Base-by-base conservation (phyloP, 2,113 vertebrate genomes). In the Notarius quadriscutis region DNA sequence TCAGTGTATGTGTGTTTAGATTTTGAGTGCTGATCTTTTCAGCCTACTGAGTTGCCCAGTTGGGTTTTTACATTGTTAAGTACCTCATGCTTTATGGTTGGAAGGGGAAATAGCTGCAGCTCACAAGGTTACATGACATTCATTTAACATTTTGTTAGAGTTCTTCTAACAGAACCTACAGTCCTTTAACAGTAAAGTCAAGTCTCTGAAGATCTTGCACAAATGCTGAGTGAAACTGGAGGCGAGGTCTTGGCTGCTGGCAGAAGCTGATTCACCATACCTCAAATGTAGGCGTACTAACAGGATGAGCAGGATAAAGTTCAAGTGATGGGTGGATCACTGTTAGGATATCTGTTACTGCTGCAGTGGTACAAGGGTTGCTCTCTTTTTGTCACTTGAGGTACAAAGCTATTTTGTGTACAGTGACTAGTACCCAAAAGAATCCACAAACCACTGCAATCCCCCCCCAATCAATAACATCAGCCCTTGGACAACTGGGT, bases 271-370 rank as follows among this genome's bases (percentile, higher is more conserved):
- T 57, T 81, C 72, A 67, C 30, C 9, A 50, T 53, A 34, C 22
- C 17, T 60, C 79, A 8, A 74, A 83, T 17, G 6, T 57, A 53
- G 86, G n/a, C 20, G 22, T 48, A 11, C 77, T 80, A 80, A 71
- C 53, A 62, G 34, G 65, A 87, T 87, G 86, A 87, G 48, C 30
- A 87, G 53, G 79, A 62, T 72, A 50, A 50, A 81, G 67, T 74
- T 82, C 25, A 82, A 74, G 50, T 12, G n/a, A 22, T 83, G 88
- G 80, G 80, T 84, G 27, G 74, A 50, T 84, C 55, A 30, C 22
- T 57, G 69, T 63, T 41, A 81, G 48, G 30, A 62, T 58, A 71
- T 62, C 34, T 34, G 57, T 72, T 84, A 72, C 75, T 84, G 51
- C 20, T 80, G 74, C 7, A 2, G 27, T 62, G 83, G 22, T 65